Conservation (phyloP, 2,888 invertebrate genomes). For the Drosophila mulleri region DNA sequence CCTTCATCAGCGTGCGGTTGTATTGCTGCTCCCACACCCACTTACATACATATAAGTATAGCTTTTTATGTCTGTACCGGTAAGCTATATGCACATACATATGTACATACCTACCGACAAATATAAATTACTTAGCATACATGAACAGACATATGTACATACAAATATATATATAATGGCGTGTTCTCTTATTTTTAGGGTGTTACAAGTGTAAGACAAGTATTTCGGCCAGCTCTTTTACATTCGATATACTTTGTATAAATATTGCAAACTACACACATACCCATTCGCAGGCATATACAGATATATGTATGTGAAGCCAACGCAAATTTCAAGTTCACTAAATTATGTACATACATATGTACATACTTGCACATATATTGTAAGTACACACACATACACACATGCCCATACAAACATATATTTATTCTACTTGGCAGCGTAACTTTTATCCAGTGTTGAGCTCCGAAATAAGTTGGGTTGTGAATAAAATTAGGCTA, state of each 20-base stretch:
- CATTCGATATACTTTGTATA: constrained; percentile 58
- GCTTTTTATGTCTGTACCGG: constrained; percentile 61
- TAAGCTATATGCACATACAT: constrained; percentile 25
- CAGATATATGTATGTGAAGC: constrained; percentile 13
- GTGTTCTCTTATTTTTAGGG: constrained; percentile 21
- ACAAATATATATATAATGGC: constrained; percentile 30
- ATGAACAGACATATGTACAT: background rate
- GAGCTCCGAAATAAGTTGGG: too few relatives aligned
- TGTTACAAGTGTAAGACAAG: constrained; percentile 10
- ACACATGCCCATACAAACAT: constrained; percentile 46
- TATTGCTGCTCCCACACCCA: constrained; percentile 21
- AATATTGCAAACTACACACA: constrained; percentile 38
- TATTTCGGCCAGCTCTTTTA: constrained; percentile 55
- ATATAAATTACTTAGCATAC: constrained; percentile 72
- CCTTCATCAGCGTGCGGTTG: constrained; percentile 14
- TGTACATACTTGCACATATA: constrained; percentile 4
- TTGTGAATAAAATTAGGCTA: too few relatives aligned
- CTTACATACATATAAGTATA: constrained; percentile 20
- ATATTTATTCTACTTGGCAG: constrained; percentile 69
- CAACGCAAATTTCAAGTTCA: constrained; percentile 73
- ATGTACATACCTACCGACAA: constrained; percentile 30
- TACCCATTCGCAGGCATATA: background rate
- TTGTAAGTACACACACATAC: constrained; percentile 40
- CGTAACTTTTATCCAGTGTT: constrained; percentile 65
- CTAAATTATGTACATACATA: constrained; percentile 74